These are phyloP conservation scores for Oreotrochilus melanogaster DNA, from an alignment of 2,113 vertebrate species.

Conservation along the genomic window DNA sequence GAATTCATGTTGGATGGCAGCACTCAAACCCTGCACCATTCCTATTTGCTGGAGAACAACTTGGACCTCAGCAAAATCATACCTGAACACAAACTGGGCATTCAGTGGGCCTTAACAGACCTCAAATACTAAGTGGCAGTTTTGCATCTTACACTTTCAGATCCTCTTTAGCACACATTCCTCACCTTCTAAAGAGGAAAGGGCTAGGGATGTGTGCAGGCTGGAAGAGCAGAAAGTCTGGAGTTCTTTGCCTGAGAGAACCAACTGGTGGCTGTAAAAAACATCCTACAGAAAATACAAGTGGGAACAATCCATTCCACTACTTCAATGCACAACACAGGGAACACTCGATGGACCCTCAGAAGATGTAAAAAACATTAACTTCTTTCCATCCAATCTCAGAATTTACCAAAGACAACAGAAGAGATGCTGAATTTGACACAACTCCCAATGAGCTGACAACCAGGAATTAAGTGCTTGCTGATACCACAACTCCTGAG, in stretches of 20 bases:
- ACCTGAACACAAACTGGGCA: neutral
- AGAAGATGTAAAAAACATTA: neutral
- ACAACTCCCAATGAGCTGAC: neutral
- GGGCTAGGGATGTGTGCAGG: rapidly evolving
- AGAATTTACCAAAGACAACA: neutral
- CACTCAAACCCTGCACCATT: neutral
- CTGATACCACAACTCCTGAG: neutral
- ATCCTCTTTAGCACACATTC: neutral
- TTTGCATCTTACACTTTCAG: neutral
- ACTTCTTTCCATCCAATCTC: neutral
- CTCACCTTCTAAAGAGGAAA: neutral
- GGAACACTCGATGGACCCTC: neutral
- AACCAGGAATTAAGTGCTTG: neutral
- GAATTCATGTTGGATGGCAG: neutral
- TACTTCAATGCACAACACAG: neutral
- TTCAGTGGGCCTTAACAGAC: neutral
- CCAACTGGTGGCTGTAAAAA: neutral
- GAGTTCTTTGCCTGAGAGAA: neutral
- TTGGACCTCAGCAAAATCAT: neutral
- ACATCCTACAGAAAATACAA: neutral
- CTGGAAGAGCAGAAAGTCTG: neutral
- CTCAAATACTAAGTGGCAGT: neutral
- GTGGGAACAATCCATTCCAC: neutral
- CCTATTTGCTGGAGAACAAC: neutral
- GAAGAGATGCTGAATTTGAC: neutral